Evolutionary conservation across 2,888 invertebrate species (phyloP).

Genomic region (Polietes domitor): DNA sequence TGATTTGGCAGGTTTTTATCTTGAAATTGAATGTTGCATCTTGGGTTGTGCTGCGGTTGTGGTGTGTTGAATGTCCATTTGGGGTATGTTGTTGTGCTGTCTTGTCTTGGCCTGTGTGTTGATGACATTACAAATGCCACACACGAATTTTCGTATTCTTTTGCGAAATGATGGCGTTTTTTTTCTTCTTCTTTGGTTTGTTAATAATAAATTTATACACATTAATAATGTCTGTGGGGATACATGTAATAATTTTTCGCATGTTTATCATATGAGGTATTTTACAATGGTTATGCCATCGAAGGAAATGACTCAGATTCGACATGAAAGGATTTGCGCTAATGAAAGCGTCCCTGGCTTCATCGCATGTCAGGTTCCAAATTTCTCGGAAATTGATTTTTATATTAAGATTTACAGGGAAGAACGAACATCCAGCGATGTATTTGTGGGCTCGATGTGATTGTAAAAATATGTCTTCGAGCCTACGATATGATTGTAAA

Average conservation of each 20-base stretch:
- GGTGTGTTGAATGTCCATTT: not conserved
- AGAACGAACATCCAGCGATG: too few relatives aligned
- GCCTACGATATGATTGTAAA: too few relatives aligned
- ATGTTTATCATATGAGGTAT: constrained; percentile 17
- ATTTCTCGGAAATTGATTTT: too few relatives aligned
- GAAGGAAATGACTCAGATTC: constrained; percentile 25
- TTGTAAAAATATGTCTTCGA: too few relatives aligned
- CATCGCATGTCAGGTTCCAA: too few relatives aligned
- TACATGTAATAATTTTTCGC: constrained; percentile 51
- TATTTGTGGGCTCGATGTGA: too few relatives aligned
- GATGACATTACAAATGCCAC: constrained; percentile 77
- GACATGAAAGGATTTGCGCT: too few relatives aligned
- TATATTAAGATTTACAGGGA: too few relatives aligned
- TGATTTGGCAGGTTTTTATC: constrained; percentile 71
- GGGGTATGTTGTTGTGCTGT: constrained; percentile 42
- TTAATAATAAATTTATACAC: constrained; percentile 68
- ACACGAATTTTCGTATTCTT: constrained; percentile 73
- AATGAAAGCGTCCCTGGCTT: too few relatives aligned
- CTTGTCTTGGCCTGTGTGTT: constrained; percentile 50
- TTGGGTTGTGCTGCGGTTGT: not conserved
- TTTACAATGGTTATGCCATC: not conserved
- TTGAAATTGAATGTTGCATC: constrained; percentile 30
- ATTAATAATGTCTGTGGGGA: constrained; percentile 70
- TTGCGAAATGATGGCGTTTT: constrained; percentile 46
- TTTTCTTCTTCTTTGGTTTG: constrained; percentile 45